Conservation (phyloP, 2,888 invertebrate species). For the Athalia circularis region DNA sequence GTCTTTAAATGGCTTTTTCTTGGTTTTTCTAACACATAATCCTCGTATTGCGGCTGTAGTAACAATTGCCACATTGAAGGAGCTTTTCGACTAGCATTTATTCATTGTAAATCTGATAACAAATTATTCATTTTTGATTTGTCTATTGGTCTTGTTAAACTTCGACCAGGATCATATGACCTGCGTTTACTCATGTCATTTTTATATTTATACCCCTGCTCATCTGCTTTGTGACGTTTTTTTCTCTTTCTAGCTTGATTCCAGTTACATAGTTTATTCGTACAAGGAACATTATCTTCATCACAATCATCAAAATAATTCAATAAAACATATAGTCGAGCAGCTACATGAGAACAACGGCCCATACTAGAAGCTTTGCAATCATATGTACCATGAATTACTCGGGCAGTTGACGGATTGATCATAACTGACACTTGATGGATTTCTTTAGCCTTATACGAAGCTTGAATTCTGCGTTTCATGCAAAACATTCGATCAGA, state of each 20-base stretch:
- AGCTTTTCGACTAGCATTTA: slow-evolving; percentile 46
- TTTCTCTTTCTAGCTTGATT: slow-evolving; percentile 52
- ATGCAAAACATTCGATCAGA: slow-evolving; percentile 46
- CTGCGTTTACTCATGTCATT: slow-evolving; percentile 40
- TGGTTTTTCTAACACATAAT: slow-evolving; percentile 47
- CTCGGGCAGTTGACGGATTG: slow-evolving; percentile 38
- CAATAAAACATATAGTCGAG: slow-evolving; percentile 49
- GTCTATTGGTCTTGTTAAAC: slow-evolving; percentile 45
- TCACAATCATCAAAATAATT: slow-evolving; percentile 47
- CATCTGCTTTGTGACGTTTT: slow-evolving; percentile 50
- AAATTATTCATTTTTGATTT: slow-evolving; percentile 49
- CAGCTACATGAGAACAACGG: slow-evolving; percentile 50
- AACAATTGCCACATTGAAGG: slow-evolving; percentile 51
- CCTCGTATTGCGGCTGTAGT: slow-evolving; percentile 49
- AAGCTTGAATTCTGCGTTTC: slow-evolving; percentile 47
- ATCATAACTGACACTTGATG: slow-evolving; percentile 46
- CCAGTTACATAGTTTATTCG: slow-evolving; percentile 52
- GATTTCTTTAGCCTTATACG: slow-evolving; percentile 44
- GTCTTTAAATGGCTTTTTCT: slow-evolving; percentile 48
- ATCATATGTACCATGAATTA: slow-evolving; percentile 48
- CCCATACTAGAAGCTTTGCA: slow-evolving; percentile 49
- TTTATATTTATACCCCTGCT: slow-evolving; percentile 46
- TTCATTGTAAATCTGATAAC: slow-evolving; percentile 45
- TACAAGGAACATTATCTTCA: slow-evolving; percentile 49
- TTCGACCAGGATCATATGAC: slow-evolving; percentile 45